Conservation (phyloP, 2,888 invertebrate genomes). For the Cephus pulcher region DNA sequence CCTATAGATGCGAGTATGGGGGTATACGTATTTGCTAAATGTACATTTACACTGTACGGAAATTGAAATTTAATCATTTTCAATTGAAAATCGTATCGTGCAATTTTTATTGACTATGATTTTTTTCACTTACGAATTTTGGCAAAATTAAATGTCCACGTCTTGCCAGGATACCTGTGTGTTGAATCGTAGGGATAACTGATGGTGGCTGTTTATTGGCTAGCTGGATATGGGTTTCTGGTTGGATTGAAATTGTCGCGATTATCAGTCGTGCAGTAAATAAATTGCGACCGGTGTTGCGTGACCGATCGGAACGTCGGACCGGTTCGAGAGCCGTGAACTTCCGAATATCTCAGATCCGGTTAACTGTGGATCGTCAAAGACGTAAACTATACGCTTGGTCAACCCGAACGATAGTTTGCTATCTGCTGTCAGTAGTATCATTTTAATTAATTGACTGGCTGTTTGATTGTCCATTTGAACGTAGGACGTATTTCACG, state of each 20-base stretch:
- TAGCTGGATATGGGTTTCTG: background rate
- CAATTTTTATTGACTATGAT: too few species aligned
- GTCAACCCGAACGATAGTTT: background rate
- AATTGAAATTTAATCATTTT: background rate
- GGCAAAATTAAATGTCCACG: too few species aligned
- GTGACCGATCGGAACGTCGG: background rate
- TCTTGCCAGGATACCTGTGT: background rate
- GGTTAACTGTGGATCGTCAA: slow-evolving; percentile 2
- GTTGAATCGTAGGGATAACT: background rate
- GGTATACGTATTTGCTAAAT: background rate
- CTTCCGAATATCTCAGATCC: slow-evolving; percentile 1
- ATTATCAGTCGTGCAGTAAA: too few species aligned
- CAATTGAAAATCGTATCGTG: too few species aligned
- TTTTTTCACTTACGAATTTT: too few species aligned
- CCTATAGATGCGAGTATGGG: too few species aligned
- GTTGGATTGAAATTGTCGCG: too few species aligned
- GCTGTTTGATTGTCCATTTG: background rate
- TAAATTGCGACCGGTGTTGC: background rate
- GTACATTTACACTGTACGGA: background rate
- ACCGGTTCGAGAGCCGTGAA: background rate
- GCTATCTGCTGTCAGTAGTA: background rate
- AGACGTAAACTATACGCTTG: slow-evolving; percentile 1
- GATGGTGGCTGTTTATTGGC: background rate
- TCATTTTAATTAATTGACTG: background rate
- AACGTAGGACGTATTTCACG: background rate